Evolutionary conservation across 2,888 invertebrate species (phyloP).

Genomic region (Conchocele bisecta): DNA sequence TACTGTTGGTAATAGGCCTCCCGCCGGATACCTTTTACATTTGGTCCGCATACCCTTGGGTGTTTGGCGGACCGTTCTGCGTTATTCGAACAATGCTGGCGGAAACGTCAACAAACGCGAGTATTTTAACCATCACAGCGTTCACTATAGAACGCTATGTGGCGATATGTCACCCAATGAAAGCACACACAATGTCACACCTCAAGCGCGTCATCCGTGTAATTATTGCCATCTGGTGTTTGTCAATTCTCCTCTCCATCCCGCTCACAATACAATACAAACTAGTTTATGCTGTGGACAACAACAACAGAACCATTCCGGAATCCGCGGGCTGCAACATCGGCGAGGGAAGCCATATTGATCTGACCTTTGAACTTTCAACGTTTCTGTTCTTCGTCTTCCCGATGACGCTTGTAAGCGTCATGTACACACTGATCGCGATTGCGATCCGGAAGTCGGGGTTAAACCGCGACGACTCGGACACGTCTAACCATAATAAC

Average conservation of each 20-base stretch:
- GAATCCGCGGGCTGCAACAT: conserved; percentile 86
- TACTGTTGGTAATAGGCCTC: conserved; percentile 90
- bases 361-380: conserved; percentile 84
- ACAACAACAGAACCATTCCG: conserved; percentile 82
- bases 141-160: conserved; percentile 94
- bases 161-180: conserved; percentile 93
- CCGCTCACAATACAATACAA: conserved; percentile 90
- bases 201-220: conserved; percentile 91
- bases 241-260: conserved; percentile 87
- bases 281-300: conserved; percentile 83
- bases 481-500: conserved; percentile 51
- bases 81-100: conserved; percentile 90
- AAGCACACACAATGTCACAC: conserved; percentile 91
- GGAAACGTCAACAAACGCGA: conserved; percentile 88
- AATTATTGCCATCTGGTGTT: conserved; percentile 91
- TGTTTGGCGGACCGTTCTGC: conserved; percentile 91
- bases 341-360: conserved; percentile 58
- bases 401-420: conserved; percentile 93
- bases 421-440: conserved; percentile 87
- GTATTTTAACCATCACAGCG: conserved; percentile 91
- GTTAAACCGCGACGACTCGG: conserved; percentile 62
- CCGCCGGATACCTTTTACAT: conserved; percentile 89
- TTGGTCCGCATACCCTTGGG: conserved; percentile 82
- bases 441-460: conserved; percentile 74
- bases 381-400: conserved; percentile 91